A percentile compares a stretch with the other conserved stretches of the same genome.
Conservation (phyloP, 2,888 invertebrate species). For the Geophilus truncorum region DNA sequence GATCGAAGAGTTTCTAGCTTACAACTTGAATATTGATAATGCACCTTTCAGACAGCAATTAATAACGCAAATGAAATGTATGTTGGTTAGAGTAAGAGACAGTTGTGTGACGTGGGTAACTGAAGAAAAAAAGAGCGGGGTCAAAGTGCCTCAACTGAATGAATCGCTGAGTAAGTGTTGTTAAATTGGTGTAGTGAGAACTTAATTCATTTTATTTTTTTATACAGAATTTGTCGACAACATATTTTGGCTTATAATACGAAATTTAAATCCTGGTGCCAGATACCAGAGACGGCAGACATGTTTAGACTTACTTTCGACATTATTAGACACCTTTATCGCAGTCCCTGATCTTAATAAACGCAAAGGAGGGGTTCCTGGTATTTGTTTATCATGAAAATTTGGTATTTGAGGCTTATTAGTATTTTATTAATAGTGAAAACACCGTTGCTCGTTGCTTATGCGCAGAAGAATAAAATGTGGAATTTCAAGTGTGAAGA, state of each 20-base stretch:
- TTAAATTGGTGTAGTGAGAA: neutral
- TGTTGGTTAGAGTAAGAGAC: constrained; percentile 45
- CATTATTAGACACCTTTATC: constrained; percentile 37
- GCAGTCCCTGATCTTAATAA: constrained; percentile 28
- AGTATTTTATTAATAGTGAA: neutral
- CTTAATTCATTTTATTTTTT: neutral
- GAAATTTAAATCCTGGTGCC: constrained; percentile 54
- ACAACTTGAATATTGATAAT: constrained; percentile 47
- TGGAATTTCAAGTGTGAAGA: constrained; percentile 36
- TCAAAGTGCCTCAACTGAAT: neutral
- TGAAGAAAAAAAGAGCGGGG: neutral
- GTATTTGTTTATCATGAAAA: neutral
- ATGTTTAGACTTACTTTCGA: constrained; percentile 34
- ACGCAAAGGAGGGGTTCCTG: constrained; percentile 37
- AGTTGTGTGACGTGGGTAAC: constrained; percentile 41
- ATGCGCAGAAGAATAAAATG: constrained; percentile 33
- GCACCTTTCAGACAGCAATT: constrained; percentile 47
- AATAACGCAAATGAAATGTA: constrained; percentile 42
- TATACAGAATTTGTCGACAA: constrained; percentile 50
- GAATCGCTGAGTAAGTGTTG: constrained; percentile 28
- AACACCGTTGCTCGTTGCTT: neutral
- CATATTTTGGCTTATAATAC: constrained; percentile 53
- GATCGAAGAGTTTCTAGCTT: constrained; percentile 42
- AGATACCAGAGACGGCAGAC: constrained; percentile 60
- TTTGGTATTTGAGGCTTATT: neutral